Percentiles rank a stretch among this genome's conserved stretches.
Conservation (phyloP, 2,113 vertebrate species). For the Bos javanicus region DNA sequence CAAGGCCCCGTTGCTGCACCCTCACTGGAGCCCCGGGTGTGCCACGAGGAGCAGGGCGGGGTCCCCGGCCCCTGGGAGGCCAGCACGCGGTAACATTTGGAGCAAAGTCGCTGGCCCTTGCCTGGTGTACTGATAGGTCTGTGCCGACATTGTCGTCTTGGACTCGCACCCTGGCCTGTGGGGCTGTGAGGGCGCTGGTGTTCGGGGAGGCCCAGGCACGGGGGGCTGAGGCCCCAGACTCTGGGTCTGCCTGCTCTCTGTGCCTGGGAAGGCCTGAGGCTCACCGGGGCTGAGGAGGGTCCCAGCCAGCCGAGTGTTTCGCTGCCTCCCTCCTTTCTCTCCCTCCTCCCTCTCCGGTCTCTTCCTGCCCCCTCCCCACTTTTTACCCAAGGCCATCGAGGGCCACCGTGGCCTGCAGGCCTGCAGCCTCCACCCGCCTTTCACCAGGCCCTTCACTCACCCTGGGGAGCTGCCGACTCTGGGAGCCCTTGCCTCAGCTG, state of each 20-base stretch:
- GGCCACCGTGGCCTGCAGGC: background rate
- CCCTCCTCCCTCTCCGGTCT: accelerated
- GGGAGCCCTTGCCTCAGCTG: background rate
- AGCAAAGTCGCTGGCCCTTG: background rate
- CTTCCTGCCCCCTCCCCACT: accelerated
- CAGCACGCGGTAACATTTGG: accelerated
- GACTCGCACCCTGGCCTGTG: background rate
- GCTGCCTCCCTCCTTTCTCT: accelerated
- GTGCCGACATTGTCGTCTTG: accelerated
- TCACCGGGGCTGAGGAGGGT: background rate
- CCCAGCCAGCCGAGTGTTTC: background rate
- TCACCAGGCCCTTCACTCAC: background rate
- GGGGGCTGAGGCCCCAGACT: background rate
- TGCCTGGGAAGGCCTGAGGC: background rate
- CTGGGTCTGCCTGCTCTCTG: background rate
- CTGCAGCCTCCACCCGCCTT: background rate
- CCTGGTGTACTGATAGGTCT: background rate
- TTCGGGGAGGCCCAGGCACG: background rate
- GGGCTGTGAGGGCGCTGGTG: background rate
- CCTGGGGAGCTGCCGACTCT: background rate
- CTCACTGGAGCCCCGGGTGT: background rate
- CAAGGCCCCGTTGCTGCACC: background rate
- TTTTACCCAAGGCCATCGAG: background rate
- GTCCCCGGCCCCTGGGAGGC: no score
- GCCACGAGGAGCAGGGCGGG: no score